Conservation (phyloP, 2,113 vertebrate species). For the Cinclus mexicanus region DNA sequence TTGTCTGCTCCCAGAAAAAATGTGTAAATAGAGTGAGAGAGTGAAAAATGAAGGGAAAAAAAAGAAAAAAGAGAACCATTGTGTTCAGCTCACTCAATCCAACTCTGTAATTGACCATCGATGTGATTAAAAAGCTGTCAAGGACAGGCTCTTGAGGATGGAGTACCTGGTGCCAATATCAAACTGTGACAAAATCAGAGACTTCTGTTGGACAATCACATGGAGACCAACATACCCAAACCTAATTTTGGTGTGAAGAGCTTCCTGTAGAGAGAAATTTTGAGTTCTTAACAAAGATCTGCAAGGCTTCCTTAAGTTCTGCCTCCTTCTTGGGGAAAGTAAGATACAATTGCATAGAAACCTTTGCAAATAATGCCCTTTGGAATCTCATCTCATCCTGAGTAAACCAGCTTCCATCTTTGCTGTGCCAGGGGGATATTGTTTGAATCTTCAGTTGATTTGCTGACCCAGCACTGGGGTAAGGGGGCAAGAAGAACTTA, state of each 20-base stretch:
- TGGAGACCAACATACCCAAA: not conserved
- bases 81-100: not conserved
- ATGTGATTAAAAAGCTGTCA: slow-evolving; percentile 21
- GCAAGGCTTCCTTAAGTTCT: not conserved
- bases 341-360: not conserved
- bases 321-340: not conserved
- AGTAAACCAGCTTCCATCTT: not conserved
- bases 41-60: not conserved
- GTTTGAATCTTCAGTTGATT: not conserved
- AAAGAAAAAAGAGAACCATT: not conserved
- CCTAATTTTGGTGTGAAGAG: not conserved
- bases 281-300: not conserved
- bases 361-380: not conserved
- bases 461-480: not conserved
- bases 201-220: not conserved
- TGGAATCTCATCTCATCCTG: not conserved
- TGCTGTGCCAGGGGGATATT: not conserved
- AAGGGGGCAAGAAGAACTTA: not conserved
- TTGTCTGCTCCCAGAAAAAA: slow-evolving; percentile 8
- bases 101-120: slow-evolving; percentile 12
- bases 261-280: not conserved
- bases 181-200: slow-evolving; percentile 6
- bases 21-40: slow-evolving; percentile 15
- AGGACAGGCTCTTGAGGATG: not conserved
- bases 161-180: not conserved